These are phyloP conservation scores for Hiodon alosoides DNA, from an alignment of 2,113 vertebrate species.

Conservation along the genomic window DNA sequence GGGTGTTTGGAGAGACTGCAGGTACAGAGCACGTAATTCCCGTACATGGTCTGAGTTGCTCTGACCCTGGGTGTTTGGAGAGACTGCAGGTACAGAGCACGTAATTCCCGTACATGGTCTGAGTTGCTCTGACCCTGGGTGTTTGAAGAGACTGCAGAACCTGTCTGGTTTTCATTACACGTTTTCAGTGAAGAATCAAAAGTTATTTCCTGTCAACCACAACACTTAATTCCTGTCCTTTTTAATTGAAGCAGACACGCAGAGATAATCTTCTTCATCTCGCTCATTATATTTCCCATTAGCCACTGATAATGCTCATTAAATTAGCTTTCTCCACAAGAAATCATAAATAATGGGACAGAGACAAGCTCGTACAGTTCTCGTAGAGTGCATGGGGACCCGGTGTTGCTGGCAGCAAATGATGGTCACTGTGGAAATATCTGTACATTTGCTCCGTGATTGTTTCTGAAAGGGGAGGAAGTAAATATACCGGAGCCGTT, in stretches of 20 bases:
- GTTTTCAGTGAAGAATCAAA: not conserved
- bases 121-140: too few species aligned
- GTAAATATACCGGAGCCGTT: not conserved
- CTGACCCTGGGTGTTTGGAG: too few species aligned
- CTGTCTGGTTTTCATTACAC: not conserved
- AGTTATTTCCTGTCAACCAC: slow-evolving; percentile 33
- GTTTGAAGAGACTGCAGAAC: not conserved
- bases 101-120: too few species aligned
- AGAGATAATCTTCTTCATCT: slow-evolving; percentile 73
- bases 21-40: too few species aligned
- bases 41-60: too few species aligned
- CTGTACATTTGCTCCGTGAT: not conserved
- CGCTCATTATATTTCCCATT: slow-evolving; percentile 76
- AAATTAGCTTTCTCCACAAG: slow-evolving; percentile 66
- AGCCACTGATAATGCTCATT: slow-evolving; percentile 70
- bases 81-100: too few species aligned
- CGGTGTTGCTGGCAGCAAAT: not conserved
- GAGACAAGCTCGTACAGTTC: slow-evolving; percentile 27
- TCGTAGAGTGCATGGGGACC: slow-evolving; percentile 10
- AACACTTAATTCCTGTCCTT: slow-evolving; percentile 61
- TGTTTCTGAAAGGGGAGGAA: slow-evolving; percentile 15
- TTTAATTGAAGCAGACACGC: slow-evolving; percentile 71
- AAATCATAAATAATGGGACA: slow-evolving; percentile 28
- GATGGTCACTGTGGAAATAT: slow-evolving; percentile 17
- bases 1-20: too few species aligned